Base-by-base conservation (phyloP, 2,113 vertebrate genomes). In the Protomyctophum bolini region DNA sequence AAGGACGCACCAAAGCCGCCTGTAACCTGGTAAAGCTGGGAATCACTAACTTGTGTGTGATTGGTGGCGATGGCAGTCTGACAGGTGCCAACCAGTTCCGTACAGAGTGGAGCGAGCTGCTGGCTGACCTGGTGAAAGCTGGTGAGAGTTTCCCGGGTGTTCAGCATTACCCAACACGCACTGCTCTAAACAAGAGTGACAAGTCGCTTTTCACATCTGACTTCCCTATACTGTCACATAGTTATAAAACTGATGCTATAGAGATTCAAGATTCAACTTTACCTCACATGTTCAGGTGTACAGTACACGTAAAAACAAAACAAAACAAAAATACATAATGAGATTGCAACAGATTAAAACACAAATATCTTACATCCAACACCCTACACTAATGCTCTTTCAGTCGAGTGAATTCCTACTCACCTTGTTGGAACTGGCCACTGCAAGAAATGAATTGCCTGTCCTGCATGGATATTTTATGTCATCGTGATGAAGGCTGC, bases 71-170 rank as follows among this genome's bases (percentile, higher is more conserved):
- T 59, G 87, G 87, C 72, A 91, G 89, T 85, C 91, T 99, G 76
- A 98, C 97, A 0, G 97, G 97, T 0, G 97, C 97, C 0, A 95
- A 98, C 86, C 93, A 94, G 72, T 98, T 99, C 92, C 94, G 96
- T 0, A 94, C 92, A 0, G 97, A 99, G 86, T 99, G 97, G 97
- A 90, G 91, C 0, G 92, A 91, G 66, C 91, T 97, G 46, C 70
- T 99, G 74, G 86, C 57, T 0, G 94, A 96, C 51, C 92, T 98
- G 77, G 64, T 95, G 41, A 96, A 95, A 89, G 70, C 72, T 0
- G 95, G 96, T 97, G 84, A 81, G 83, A 68, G 56, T 6, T 65
- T 9, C 33, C 33, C 33, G 33, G 4, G 33, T 41, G 33, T n/a
- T 11, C 58, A 60, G 46, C 41, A 58, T 58, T 8, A 49, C 61